Evolutionary conservation across 2,888 invertebrate species (phyloP), one percentile per base, ranked within the genome.

Genomic region (Agrotis puta): DNA sequence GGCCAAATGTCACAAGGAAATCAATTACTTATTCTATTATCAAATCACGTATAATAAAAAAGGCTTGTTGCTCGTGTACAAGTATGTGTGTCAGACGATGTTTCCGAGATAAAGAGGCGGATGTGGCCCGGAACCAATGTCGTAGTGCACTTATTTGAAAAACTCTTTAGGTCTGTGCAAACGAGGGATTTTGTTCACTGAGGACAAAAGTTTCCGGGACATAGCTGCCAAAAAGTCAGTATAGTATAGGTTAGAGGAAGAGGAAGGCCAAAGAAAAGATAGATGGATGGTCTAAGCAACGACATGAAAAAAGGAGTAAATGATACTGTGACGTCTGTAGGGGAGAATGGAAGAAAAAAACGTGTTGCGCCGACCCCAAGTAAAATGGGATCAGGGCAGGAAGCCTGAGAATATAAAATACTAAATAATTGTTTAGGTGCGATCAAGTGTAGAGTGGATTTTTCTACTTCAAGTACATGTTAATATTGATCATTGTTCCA

Each of bases 81-180:
- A 68, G 64, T 79, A 84, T 82, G 79, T 83, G 81, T 87, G 82
- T 86, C 84, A 86, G 79, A 82, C 83, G 85, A 87, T 82, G 83
- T 84, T 71, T 74, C 77, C 59, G 84, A 89, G 90, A 90, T 90
- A 88, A 88, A 88, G 77, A 79, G 70, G 77, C 88, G 89, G 90
- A 90, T 85, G 89, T 84, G 82, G 83, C 77, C 70, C 85, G 81
- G 80, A 81, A 79, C 54, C 70, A 69, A 76, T 67, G 65, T 65
- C 70, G 64, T 48, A 51, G 75, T 51, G 74, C 75, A 82, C 79
- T 83, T 83, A 83, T 85, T 76, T 83, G 70, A 77, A 86, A 86
- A 83, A 83, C 83, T 72, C 69, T 68, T 69, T n/a, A 56, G 27
- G 27, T 33, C 5, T n/a, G n/a, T 33, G 27, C 56, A 56, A 27